A percentile compares a stretch with the other conserved stretches of the same genome.
Conservation (phyloP, 2,113 vertebrate genomes). For the Stictonetta naevosa region DNA sequence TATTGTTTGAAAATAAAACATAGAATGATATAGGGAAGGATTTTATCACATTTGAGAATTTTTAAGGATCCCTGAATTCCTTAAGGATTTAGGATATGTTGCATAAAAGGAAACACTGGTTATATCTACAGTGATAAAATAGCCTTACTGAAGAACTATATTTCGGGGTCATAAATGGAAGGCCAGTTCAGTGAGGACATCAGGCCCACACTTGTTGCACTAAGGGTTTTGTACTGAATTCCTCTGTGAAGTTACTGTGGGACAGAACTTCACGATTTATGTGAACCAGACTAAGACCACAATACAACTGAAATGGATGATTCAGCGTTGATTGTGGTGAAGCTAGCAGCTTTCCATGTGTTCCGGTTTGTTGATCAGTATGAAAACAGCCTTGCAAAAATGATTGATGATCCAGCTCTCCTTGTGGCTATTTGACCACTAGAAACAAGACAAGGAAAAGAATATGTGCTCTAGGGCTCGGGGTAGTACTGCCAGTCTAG, state of each 20-base stretch:
- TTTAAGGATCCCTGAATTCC: neutral
- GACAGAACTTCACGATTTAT: neutral
- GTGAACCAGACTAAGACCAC: neutral
- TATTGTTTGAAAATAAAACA: neutral
- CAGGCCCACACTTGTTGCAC: neutral
- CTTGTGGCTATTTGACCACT: neutral
- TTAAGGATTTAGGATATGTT: neutral
- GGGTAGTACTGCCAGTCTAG: neutral
- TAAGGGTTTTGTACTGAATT: neutral
- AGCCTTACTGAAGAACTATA: neutral
- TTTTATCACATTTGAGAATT: neutral
- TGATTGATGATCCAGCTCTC: neutral
- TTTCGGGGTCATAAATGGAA: neutral
- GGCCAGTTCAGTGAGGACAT: neutral
- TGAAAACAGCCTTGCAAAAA: neutral
- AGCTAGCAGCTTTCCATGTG: neutral
- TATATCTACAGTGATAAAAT: neutral
- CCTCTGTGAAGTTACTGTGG: no score
- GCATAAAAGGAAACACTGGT: neutral
- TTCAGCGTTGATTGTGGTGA: neutral
- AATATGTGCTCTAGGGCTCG: neutral
- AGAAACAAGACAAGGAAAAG: neutral
- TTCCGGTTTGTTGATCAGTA: neutral
- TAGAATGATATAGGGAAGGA: neutral
- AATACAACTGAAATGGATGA: neutral